A percentile compares a stretch with the other conserved stretches of the same genome.
Evolutionary conservation across 2,113 vertebrate species (phyloP).

Genomic region (Meriones unguiculatus): DNA sequence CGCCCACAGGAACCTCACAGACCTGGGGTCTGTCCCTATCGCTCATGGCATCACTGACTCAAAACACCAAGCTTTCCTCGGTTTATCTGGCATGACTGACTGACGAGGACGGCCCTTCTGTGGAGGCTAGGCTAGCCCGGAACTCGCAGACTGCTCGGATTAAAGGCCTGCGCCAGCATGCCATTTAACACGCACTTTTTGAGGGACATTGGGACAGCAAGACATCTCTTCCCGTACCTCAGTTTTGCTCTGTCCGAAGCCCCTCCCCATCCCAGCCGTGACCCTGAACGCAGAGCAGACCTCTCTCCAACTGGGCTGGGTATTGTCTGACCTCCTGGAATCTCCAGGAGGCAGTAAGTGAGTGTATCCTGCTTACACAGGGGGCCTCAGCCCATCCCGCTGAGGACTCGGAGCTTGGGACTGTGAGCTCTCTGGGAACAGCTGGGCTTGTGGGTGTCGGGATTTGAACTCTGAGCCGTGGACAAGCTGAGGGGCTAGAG

Average conservation of each 20-base stretch:
- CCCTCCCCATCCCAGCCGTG: not conserved
- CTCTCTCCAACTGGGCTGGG: not conserved
- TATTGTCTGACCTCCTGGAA: not conserved
- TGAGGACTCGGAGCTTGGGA: accelerated
- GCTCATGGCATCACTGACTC: not conserved
- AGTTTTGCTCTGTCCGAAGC: not conserved
- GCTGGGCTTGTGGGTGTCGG: not conserved
- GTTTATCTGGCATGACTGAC: not conserved
- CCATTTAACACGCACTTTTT: not conserved
- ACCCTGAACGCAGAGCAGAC: not conserved
- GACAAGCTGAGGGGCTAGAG: not conserved
- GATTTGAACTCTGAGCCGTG: not conserved
- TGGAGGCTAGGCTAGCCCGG: not conserved
- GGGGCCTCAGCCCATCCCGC: accelerated
- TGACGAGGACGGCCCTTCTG: not conserved
- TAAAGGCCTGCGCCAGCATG: not conserved
- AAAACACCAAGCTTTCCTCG: not conserved
- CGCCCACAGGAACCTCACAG: not conserved
- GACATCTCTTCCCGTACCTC: not conserved
- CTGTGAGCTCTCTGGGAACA: not conserved
- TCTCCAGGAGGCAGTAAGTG: not conserved
- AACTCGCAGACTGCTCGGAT: not conserved
- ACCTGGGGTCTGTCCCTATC: too few species aligned
- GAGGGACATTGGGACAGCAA: not conserved
- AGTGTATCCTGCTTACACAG: not conserved